Conservation (phyloP, 2,797 vertebrate species). For the Diglossa cyanea region DNA sequence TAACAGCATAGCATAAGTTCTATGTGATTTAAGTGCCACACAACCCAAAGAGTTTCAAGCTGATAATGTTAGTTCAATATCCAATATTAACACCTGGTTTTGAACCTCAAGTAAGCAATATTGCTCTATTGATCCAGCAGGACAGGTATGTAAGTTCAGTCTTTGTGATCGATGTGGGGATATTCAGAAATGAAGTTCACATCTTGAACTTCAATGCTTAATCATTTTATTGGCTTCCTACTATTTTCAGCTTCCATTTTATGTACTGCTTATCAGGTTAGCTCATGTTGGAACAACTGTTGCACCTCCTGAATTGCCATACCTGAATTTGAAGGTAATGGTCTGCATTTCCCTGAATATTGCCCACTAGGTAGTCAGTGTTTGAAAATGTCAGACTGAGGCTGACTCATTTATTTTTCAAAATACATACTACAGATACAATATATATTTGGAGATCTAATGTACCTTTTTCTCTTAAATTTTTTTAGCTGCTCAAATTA, state of each 20-base stretch:
- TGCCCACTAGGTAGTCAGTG: too few species aligned
- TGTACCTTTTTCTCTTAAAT: not conserved
- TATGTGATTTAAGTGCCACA: not conserved
- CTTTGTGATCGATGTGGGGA: accelerated
- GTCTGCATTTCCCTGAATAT: not conserved
- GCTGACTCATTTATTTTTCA: not conserved
- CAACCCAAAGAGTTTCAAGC: not conserved
- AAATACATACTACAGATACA: not conserved
- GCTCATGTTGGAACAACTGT: not conserved
- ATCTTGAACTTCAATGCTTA: not conserved
- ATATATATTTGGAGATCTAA: not conserved
- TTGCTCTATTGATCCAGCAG: not conserved
- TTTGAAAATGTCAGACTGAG: not conserved
- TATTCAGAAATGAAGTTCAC: not conserved
- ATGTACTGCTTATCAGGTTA: not conserved
- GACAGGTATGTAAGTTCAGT: not conserved
- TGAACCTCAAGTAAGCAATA: not conserved
- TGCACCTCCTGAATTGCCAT: not conserved
- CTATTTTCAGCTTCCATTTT: not conserved
- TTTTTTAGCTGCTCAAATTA: not conserved
- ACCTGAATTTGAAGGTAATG: not conserved
- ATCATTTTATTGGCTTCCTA: not conserved
- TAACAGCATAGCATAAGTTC: not conserved
- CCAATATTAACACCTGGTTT: not conserved
- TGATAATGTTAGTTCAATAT: not conserved